phyloP scores from a whole-genome alignment of 23 tunicate species.

The Clavelina lepadiformis region DNA sequence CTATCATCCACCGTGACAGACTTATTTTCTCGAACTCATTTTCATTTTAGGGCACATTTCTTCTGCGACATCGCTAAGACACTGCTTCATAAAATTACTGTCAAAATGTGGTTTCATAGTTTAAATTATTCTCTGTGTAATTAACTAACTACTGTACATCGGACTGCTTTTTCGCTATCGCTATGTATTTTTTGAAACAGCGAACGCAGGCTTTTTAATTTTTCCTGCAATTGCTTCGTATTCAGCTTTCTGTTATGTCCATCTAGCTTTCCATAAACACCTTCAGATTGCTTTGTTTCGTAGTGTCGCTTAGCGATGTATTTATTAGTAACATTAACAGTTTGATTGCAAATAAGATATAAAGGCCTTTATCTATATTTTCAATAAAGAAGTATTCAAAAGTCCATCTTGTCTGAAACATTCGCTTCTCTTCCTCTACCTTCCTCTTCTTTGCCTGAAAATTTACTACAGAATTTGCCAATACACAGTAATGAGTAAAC shows the following conservation, averaged over 20 bases:
- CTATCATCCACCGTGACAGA: slow-evolving; percentile 16
- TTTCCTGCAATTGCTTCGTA: slow-evolving; percentile 9
- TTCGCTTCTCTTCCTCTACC: slow-evolving; percentile 15
- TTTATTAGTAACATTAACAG: not conserved
- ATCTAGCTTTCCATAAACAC: slow-evolving; percentile 25
- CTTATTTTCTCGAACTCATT: slow-evolving; percentile 12
- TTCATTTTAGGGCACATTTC: slow-evolving; percentile 18
- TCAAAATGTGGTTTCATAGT: not conserved
- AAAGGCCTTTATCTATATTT: not conserved
- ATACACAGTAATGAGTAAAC: not conserved
- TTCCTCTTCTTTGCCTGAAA: not conserved
- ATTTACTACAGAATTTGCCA: slow-evolving; percentile 2
- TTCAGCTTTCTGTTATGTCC: slow-evolving; percentile 40
- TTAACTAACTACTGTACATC: not conserved
- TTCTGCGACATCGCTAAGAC: slow-evolving; percentile 8
- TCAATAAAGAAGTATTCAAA: not conserved
- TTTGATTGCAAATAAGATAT: slow-evolving; percentile 1
- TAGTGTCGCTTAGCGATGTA: slow-evolving; percentile 2
- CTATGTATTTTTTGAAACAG: slow-evolving; percentile 20
- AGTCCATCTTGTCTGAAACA: slow-evolving; percentile 13
- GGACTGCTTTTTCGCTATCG: slow-evolving; percentile 2
- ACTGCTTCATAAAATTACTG: not conserved
- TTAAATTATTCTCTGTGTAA: not conserved
- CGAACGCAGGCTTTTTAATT: slow-evolving; percentile 29
- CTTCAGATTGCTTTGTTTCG: slow-evolving; percentile 16